Evolutionary conservation across 2,888 invertebrate species (phyloP).

Genomic region (Caprella mutica): DNA sequence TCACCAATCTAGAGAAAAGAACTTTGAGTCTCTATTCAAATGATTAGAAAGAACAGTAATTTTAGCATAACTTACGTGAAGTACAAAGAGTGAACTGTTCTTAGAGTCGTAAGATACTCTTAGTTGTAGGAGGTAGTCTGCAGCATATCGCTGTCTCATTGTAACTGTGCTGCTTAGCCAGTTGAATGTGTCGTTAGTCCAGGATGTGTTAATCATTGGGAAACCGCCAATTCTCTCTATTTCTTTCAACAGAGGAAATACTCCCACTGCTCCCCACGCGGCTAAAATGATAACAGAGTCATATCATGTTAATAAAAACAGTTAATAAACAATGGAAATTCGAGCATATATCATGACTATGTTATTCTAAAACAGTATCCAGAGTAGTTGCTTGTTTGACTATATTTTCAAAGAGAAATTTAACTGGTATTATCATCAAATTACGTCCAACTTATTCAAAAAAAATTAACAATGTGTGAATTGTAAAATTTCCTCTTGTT

Average conservation of each 20-base stretch:
- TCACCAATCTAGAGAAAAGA: slow-evolving; percentile 8
- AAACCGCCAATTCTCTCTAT: slow-evolving; percentile 14
- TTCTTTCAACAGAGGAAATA: slow-evolving; percentile 10
- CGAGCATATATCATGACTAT: too few species aligned
- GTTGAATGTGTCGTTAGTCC: slow-evolving; percentile 7
- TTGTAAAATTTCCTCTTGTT: not conserved
- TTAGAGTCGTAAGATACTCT: slow-evolving; percentile 10
- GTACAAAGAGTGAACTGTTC: slow-evolving; percentile 13
- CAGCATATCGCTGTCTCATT: not conserved
- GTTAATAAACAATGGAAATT: too few species aligned
- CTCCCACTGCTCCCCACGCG: slow-evolving; percentile 13
- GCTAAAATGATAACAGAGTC: not conserved
- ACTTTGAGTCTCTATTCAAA: not conserved
- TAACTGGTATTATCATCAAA: too few species aligned
- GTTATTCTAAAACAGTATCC: too few species aligned
- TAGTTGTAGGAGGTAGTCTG: slow-evolving; percentile 11
- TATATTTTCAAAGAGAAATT: too few species aligned
- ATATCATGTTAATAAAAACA: too few species aligned
- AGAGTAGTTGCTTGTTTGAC: too few species aligned
- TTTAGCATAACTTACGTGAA: slow-evolving; percentile 11
- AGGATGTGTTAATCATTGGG: slow-evolving; percentile 13
- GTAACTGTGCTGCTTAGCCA: not conserved
- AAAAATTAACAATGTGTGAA: not conserved
- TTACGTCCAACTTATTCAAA: too few species aligned
- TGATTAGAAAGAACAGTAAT: not conserved